Evolutionary conservation across 2,113 vertebrate species (phyloP).

Genomic region (Forbesichthys agassizii): DNA sequence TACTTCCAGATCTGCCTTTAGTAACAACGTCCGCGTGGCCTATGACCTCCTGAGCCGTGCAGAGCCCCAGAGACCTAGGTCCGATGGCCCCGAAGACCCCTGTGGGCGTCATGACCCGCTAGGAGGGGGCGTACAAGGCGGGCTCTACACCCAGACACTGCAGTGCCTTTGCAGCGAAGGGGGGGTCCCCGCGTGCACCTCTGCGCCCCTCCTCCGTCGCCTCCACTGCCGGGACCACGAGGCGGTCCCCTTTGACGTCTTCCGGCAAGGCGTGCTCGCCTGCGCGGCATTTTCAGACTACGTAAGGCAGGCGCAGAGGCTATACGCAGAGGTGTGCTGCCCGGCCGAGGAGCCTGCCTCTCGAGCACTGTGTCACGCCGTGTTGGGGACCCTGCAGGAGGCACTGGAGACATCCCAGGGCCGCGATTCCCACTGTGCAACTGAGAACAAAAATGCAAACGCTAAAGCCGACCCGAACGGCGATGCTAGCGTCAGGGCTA

Average conservation of each 20-base stretch:
- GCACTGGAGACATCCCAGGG: constrained; percentile 76
- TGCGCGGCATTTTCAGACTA: constrained; percentile 92
- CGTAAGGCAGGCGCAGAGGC: constrained; percentile 79
- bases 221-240: constrained; percentile 90
- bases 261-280: constrained; percentile 87
- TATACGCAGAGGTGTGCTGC: constrained; percentile 81
- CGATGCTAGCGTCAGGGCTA: constrained; percentile 65
- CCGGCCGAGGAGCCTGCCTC: constrained; percentile 69
- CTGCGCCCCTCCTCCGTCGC: constrained; percentile 78
- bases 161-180: constrained; percentile 82
- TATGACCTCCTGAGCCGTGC: constrained; percentile 80
- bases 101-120: neutral
- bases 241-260: constrained; percentile 86
- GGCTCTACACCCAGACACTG: constrained; percentile 85
- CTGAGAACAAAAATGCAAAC: constrained; percentile 42
- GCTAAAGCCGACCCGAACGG: constrained; percentile 64
- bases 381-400: constrained; percentile 84
- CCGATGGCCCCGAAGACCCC: constrained; percentile 35
- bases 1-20: constrained; percentile 64
- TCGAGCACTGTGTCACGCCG: constrained; percentile 79
- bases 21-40: constrained; percentile 77
- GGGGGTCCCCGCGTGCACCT: constrained; percentile 76
- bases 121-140: constrained; percentile 82
- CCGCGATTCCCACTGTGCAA: constrained; percentile 32
- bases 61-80: constrained; percentile 11